These are phyloP conservation scores for Oreotragus oreotragus DNA, from an alignment of 2,113 vertebrate species.

Conservation along the genomic window DNA sequence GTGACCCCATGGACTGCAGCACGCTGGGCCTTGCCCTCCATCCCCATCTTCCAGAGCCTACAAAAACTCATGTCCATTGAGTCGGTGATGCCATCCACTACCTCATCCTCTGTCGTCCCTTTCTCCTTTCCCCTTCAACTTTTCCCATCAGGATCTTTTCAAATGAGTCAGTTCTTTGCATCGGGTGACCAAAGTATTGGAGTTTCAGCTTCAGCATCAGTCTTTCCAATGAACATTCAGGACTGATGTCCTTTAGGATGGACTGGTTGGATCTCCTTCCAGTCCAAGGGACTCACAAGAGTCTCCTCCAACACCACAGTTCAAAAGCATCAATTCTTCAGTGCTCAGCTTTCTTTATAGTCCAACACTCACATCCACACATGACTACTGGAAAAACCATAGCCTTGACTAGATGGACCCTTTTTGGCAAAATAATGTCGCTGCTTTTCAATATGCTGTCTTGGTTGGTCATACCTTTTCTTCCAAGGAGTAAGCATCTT, in stretches of 20 bases:
- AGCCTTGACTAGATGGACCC: no score
- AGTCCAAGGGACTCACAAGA: background rate
- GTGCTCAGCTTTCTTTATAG: background rate
- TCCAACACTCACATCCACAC: background rate
- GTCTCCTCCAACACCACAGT: background rate
- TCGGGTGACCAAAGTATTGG: background rate
- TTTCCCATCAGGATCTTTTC: background rate
- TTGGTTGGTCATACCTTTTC: no score
- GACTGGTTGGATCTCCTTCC: background rate
- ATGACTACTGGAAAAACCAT: background rate
- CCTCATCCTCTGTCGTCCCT: background rate
- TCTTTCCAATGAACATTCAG: background rate
- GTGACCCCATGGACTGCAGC: background rate
- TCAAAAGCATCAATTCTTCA: background rate
- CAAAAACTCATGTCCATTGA: background rate
- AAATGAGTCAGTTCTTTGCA: background rate
- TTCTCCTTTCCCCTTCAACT: background rate
- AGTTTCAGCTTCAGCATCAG: background rate
- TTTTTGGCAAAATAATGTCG: no score
- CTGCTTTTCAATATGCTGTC: no score
- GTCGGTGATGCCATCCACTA: background rate
- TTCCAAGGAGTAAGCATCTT: no score
- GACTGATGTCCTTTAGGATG: background rate
- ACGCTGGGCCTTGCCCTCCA: fast-evolving
- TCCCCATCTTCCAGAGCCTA: background rate